Conservation (phyloP, 1,140 invertebrate species). For the Solenopsis fugax region DNA sequence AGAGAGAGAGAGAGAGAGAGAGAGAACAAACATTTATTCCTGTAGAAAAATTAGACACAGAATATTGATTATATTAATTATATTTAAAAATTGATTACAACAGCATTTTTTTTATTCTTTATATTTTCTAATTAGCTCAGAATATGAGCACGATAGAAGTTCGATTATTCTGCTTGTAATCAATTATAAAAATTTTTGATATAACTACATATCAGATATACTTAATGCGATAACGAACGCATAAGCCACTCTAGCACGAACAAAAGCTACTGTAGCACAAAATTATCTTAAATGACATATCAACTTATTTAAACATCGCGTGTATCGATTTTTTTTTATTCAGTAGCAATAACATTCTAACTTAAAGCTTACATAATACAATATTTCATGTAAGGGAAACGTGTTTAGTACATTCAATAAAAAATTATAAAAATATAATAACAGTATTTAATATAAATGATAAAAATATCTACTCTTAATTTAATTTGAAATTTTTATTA, state of each 20-base stretch:
- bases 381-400: constrained; percentile 6
- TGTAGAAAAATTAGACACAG: not conserved
- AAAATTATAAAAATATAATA: not conserved
- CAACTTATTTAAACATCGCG: constrained; percentile 11
- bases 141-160: not conserved
- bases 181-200: not conserved
- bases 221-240: not conserved
- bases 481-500: not conserved
- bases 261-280: not conserved
- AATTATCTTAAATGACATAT: constrained; percentile 28
- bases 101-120: not conserved
- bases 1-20: not conserved
- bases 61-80: not conserved
- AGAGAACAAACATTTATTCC: not conserved
- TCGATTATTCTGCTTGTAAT: not conserved
- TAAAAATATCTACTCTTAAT: not conserved
- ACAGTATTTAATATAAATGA: not conserved
- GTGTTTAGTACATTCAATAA: not conserved
- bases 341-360: not conserved
- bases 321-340: not conserved
- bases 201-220: constrained; percentile 12
- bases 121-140: not conserved
- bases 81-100: not conserved
- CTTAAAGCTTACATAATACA: constrained; percentile 11
- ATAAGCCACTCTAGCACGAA: not conserved